phyloP scores from a whole-genome alignment of 2,888 invertebrate species.

The Rhopalosiphum nymphaeae region DNA sequence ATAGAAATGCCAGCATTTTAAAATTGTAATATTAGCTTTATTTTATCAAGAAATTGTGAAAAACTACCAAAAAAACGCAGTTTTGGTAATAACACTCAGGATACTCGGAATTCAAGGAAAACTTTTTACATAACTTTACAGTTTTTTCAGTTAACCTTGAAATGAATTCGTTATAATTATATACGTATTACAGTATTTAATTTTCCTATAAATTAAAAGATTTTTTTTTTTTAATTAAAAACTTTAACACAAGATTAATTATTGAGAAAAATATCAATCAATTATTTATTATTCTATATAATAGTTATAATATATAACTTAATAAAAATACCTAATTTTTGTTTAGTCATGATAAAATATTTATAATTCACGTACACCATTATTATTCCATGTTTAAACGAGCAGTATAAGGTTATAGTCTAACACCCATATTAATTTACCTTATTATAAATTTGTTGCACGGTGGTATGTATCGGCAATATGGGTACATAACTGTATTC shows the following conservation, averaged over 20 bases:
- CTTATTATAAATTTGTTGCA: not conserved
- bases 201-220: not conserved
- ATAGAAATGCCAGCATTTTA: not conserved
- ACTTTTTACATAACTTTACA: constrained; percentile 1
- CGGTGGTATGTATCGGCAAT: not conserved
- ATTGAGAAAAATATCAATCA: not conserved
- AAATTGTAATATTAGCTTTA: not conserved
- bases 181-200: not conserved
- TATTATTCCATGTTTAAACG: not conserved
- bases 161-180: not conserved
- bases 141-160: not conserved
- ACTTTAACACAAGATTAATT: not conserved
- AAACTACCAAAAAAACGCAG: not conserved
- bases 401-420: not conserved
- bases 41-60: not conserved
- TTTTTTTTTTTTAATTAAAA: not conserved
- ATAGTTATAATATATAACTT: not conserved
- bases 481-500: not conserved
- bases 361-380: not conserved
- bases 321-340: not conserved
- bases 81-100: not conserved
- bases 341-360: not conserved
- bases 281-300: not conserved
- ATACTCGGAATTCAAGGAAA: not conserved
- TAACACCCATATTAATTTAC: not conserved